These are phyloP conservation scores for Holacanthus passer DNA, from an alignment of 2,113 vertebrate species.

Conservation along the genomic window DNA sequence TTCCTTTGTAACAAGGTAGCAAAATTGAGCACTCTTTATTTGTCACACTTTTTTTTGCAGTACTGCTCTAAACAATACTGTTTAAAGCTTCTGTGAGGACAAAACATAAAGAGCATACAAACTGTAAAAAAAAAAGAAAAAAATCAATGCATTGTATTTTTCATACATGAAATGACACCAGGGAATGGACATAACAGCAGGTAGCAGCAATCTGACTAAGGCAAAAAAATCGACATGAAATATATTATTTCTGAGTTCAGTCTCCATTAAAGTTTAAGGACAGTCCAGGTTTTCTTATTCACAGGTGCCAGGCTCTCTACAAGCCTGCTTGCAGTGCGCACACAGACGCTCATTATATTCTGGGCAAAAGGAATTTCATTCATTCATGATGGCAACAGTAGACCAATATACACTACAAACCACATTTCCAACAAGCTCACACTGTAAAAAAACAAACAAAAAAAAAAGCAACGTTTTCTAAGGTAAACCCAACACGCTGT, in stretches of 20 bases:
- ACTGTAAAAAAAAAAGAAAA: constrained; percentile 44
- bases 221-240: constrained; percentile 57
- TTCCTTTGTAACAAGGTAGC: constrained; percentile 42
- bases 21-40: constrained; percentile 58
- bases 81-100: constrained; percentile 58
- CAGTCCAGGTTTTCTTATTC: constrained; percentile 62
- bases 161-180: constrained; percentile 62
- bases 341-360: constrained; percentile 73
- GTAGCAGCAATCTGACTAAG: constrained; percentile 86
- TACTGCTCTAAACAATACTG: constrained; percentile 42
- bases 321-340: constrained; percentile 68
- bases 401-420: constrained; percentile 49
- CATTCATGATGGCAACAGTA: constrained; percentile 63
- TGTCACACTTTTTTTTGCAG: background rate
- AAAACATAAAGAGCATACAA: constrained; percentile 78
- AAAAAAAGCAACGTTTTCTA: background rate
- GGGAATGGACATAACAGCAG: constrained; percentile 58
- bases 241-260: constrained; percentile 69
- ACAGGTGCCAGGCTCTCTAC: constrained; percentile 61
- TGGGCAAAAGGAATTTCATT: constrained; percentile 71
- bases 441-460: constrained; percentile 52
- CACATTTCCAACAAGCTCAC: constrained; percentile 49
- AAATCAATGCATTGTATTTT: constrained; percentile 31
- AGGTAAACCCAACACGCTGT: constrained; percentile 19
- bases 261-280: constrained; percentile 59